Base-by-base conservation (phyloP, 2,113 vertebrate genomes). In the Sylvilagus bachmani region DNA sequence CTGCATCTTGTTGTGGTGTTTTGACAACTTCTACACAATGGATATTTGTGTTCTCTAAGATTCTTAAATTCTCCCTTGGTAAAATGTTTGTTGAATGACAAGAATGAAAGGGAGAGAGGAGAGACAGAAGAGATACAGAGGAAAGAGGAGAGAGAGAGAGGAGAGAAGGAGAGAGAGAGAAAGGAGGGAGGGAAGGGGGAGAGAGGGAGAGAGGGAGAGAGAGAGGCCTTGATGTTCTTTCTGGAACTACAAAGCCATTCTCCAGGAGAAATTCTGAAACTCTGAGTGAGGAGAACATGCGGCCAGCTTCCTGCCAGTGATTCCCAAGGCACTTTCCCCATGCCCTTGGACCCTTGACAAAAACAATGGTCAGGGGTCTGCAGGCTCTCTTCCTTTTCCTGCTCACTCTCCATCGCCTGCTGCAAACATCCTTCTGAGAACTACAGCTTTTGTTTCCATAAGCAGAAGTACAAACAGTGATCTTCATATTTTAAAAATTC, bases 181-280 rank as follows among this genome's bases (percentile, higher is more conserved):
- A 5, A 3, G 10, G 14, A 21, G 38, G 29, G 22, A 10, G 21
- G 55, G n/a, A 8, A 33, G 70, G 11, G 4, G 86, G 36, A 79
- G 22, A 16, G 24, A 53, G 58, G 3, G 10, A 2, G 8, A 3
- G 10, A 22, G 27, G n/a, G 29, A 22, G 16, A 21, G 55, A 44
- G 11, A 27, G 61, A 12, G 4, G 86, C 74, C 38, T 86, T 89
- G 31, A 70, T 51, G 24, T 85, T 84, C 66, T 86, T 92, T 70
- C 80, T 75, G 29, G 67, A 38, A 62, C n/a, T 16, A 19, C n/a
- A n/a, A 10, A 89, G 29, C 36, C 49, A 62, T 27, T 38, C 22
- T 86, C 83, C 74, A 73, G 55, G 44, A 74, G 55, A 85, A 91
- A 38, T 33, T 79, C 6, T 25, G 51, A 55, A 53, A 62, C 19